Conservation (phyloP, 2,888 invertebrate species). For the Hypolimnas misippus region DNA sequence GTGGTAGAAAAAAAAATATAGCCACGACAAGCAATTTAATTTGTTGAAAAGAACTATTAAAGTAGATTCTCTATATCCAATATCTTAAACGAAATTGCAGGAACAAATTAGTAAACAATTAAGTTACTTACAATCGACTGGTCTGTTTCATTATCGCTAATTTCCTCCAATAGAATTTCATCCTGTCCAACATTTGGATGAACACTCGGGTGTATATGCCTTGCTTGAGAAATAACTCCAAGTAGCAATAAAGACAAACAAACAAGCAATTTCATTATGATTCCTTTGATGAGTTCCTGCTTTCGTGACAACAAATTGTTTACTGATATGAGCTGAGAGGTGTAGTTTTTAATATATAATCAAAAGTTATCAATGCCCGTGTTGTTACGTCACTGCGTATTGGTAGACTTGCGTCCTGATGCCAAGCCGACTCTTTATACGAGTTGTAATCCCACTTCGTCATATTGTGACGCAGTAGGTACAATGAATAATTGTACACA, state of each 20-base stretch:
- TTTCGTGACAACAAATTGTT: conserved; percentile 40
- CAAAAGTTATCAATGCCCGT: conserved; percentile 49
- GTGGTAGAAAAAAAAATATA: too few species aligned
- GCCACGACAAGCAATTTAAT: too few species aligned
- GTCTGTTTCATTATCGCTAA: conserved; percentile 17
- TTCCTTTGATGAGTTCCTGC: conserved; percentile 25
- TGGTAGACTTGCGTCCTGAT: conserved; percentile 36
- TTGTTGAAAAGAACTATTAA: too few species aligned
- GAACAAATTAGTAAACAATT: too few species aligned
- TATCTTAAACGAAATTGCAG: too few species aligned
- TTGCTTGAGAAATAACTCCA: conserved; percentile 47
- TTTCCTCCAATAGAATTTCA: conserved; percentile 29
- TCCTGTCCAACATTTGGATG: conserved; percentile 18
- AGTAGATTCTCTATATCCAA: too few species aligned
- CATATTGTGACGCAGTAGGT: conserved; percentile 31
- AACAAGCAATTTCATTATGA: conserved; percentile 40
- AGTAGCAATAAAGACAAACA: conserved; percentile 44
- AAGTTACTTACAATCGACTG: conserved; percentile 35
- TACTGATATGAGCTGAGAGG: conserved; percentile 47
- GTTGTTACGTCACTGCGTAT: conserved; percentile 32
- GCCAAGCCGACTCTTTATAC: conserved; percentile 45
- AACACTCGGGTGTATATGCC: conserved; percentile 57
- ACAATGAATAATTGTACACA: conserved; percentile 14
- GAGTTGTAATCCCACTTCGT: conserved; percentile 18
- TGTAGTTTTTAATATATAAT: conserved; percentile 56